Evolutionary conservation across 2,797 vertebrate genomes (phyloP).

Genomic region (Thamnophis elegans): DNA sequence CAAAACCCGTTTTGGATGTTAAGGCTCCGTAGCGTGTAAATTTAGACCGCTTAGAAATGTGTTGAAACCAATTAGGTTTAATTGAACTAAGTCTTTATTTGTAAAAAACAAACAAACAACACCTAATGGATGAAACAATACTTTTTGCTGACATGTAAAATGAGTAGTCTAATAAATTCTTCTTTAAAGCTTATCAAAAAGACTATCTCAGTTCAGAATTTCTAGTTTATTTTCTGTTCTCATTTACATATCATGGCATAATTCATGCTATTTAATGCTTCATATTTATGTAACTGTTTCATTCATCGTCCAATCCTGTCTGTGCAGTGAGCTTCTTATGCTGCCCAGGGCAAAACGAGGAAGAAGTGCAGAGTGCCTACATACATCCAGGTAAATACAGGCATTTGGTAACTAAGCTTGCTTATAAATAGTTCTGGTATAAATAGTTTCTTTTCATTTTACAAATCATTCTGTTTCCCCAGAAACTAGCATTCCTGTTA

Average conservation of each 20-base stretch:
- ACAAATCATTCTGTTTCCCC: slow-evolving; percentile 33
- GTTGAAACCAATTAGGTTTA: neutral
- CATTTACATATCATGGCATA: slow-evolving; percentile 75
- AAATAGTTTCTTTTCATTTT: slow-evolving; percentile 33
- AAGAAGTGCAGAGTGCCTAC: slow-evolving; percentile 98
- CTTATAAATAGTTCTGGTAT: slow-evolving; percentile 54
- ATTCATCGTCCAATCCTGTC: slow-evolving; percentile 86
- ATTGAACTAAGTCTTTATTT: neutral
- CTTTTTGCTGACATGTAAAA: slow-evolving; percentile 55
- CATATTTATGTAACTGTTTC: slow-evolving; percentile 77
- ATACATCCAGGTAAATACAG: slow-evolving; percentile 96
- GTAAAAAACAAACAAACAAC: neutral
- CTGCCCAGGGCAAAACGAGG: slow-evolving; percentile 97
- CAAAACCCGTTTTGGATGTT: slow-evolving; percentile 26
- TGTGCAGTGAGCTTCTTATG: slow-evolving; percentile 97
- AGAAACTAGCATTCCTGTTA: slow-evolving; percentile 19
- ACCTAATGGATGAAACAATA: slow-evolving; percentile 24
- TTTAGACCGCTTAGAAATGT: neutral
- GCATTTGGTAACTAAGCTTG: slow-evolving; percentile 58
- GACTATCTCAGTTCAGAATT: slow-evolving; percentile 66
- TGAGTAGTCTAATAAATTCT: slow-evolving; percentile 47
- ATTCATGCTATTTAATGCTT: slow-evolving; percentile 80
- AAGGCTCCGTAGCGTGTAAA: neutral
- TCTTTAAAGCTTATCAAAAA: slow-evolving; percentile 53
- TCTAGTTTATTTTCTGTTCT: slow-evolving; percentile 75